Conservation (phyloP, 2,113 vertebrate genomes). For the Aix galericulata region DNA sequence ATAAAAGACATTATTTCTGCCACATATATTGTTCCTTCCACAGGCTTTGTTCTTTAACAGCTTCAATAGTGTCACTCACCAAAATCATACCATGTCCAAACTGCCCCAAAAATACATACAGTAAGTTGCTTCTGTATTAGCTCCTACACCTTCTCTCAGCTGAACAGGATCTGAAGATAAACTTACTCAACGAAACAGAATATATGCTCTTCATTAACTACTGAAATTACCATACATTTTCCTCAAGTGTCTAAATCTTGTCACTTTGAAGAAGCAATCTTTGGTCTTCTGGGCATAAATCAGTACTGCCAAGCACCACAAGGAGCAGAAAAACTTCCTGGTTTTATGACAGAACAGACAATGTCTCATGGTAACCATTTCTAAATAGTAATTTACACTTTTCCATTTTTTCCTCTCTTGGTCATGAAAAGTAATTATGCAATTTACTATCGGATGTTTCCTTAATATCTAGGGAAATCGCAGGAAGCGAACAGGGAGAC, state of each 20-base stretch:
- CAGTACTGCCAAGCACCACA: conserved; percentile 8
- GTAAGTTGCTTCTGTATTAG: not conserved
- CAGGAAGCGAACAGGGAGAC: not conserved
- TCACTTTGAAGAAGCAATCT: conserved; percentile 52
- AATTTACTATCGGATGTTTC: conserved; percentile 49
- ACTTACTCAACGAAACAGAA: not conserved
- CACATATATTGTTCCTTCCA: rapidly evolving
- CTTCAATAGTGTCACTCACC: not conserved
- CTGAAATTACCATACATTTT: conserved; percentile 42
- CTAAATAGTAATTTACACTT: conserved; percentile 52
- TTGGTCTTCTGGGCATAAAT: conserved; percentile 52
- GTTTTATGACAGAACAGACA: conserved; percentile 44
- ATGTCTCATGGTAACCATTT: not conserved
- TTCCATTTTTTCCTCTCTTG: conserved; percentile 25
- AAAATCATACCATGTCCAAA: not conserved
- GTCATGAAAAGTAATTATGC: conserved; percentile 59
- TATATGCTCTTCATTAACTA: not conserved
- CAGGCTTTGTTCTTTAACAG: not conserved
- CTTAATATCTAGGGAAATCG: not conserved
- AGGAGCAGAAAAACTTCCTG: conserved; percentile 17
- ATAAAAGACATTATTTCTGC: not conserved
- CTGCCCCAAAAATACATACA: not conserved
- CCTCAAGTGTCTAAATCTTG: conserved; percentile 49
- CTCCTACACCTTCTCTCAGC: not conserved
- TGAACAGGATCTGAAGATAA: not conserved